Evolutionary conservation across 2,113 vertebrate species (phyloP).

Genomic region (Paedocypris sp.): DNA sequence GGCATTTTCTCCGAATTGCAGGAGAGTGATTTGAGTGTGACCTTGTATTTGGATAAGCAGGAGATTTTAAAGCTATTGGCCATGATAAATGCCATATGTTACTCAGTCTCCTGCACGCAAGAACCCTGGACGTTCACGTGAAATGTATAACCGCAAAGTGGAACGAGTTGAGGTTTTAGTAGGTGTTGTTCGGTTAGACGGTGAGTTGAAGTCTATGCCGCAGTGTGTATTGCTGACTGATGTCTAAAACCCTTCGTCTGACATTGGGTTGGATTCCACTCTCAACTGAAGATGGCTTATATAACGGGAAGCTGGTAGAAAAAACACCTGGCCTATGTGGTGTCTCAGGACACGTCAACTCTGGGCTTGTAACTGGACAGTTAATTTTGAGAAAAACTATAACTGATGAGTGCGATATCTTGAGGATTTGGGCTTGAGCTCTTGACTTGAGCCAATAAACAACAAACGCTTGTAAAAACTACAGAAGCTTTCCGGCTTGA

Average conservation of each 20-base stretch:
- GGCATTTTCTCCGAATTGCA: background rate
- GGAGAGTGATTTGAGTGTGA: background rate
- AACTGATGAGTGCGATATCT: background rate
- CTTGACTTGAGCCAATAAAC: too few relatives aligned
- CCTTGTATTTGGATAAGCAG: conserved; percentile 19
- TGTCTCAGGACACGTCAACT: background rate
- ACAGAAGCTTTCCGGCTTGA: too few relatives aligned
- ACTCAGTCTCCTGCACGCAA: background rate
- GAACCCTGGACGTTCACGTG: too few relatives aligned
- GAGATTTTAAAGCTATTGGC: conserved; percentile 3
- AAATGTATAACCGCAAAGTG: background rate
- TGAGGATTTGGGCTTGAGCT: background rate
- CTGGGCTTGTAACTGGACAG: too few relatives aligned
- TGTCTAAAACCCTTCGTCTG: background rate
- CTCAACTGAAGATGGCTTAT: background rate
- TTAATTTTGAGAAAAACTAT: too few relatives aligned
- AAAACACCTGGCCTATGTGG: background rate
- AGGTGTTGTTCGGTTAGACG: too few relatives aligned
- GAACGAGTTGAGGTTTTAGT: too few relatives aligned
- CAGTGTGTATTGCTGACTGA: background rate
- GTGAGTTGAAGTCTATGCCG: background rate
- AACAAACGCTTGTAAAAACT: too few relatives aligned
- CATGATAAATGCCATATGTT: conserved; percentile 8
- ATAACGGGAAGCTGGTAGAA: background rate
- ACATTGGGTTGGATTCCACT: background rate